phyloP scores from a whole-genome alignment of 2,888 invertebrate genomes.

The Cryptocephalus moraei region DNA sequence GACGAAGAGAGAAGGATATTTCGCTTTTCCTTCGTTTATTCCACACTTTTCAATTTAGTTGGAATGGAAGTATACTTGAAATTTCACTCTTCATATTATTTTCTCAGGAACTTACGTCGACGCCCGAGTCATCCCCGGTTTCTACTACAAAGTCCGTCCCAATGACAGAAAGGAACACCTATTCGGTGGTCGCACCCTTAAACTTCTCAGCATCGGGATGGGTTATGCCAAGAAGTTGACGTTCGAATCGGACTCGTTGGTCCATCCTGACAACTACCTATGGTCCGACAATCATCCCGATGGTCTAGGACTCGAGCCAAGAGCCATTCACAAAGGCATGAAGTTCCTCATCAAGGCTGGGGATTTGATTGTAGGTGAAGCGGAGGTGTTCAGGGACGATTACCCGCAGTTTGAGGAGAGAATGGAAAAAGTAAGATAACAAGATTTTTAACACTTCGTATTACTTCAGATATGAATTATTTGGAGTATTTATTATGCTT shows the following conservation, averaged over 20 bases:
- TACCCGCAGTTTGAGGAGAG: slow-evolving; percentile 56
- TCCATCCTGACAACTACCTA: slow-evolving; percentile 56
- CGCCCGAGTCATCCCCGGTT: slow-evolving; percentile 60
- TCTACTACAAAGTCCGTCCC: slow-evolving; percentile 60
- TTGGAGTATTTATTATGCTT: no score
- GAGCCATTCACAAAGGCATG: slow-evolving; percentile 57
- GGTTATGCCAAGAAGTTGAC: slow-evolving; percentile 69
- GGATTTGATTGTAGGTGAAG: slow-evolving; percentile 53
- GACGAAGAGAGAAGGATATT: no score
- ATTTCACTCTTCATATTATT: background rate
- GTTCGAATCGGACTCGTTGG: slow-evolving; percentile 53
- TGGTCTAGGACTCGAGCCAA: slow-evolving; percentile 58
- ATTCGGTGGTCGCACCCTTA: slow-evolving; percentile 53
- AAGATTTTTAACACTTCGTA: no score
- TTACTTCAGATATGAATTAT: no score
- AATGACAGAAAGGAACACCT: slow-evolving; percentile 53
- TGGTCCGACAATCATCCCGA: slow-evolving; percentile 71
- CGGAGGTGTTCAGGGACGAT: slow-evolving; percentile 57
- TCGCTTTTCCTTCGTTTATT: no score
- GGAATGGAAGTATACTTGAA: no score
- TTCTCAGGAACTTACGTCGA: slow-evolving; percentile 56
- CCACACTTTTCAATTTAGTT: no score
- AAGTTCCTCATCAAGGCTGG: slow-evolving; percentile 49
- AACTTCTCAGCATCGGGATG: slow-evolving; percentile 56
- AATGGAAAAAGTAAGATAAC: slow-evolving; percentile 43